Evolutionary conservation across 2,888 invertebrate species (phyloP), one percentile per base, ranked within the genome.

Genomic region (Platerodrilus igneus): DNA sequence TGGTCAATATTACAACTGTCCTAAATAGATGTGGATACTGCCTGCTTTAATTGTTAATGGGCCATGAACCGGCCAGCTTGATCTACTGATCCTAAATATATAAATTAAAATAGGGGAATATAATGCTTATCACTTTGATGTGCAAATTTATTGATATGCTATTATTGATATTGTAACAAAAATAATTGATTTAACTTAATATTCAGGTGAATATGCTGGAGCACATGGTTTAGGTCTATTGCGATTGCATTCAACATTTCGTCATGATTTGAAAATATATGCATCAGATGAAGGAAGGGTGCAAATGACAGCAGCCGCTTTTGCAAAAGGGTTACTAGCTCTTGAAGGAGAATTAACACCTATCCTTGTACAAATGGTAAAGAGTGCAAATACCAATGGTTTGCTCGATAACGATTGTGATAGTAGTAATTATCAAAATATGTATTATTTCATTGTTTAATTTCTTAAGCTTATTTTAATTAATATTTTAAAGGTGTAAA

Each of bases 221-320:
- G 92, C 94, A 2, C 95, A 95, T 70, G 99, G 99, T 0, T 74
- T 99, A 26, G 99, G 99, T 1, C 77, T 99, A 4, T 76, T 99
- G 14, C 76, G 93, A 48, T 75, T 99, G 1, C 99, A 99, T 70
- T 96, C 96, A 5, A 99, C 99, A 0, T 99, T 94, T 71, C 84
- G 99, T 0, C 97, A 99, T 68, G 99, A 99, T 68, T 75, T 99
- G 43, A 99, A 99, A 75, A 99, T 99, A 56, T 99, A 99, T 70
- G 97, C 99, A 1, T 96, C 96, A 1, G 99, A 99, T 67, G 99
- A 99, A 67, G 99, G 99, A 2, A 77, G 99, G 38, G 99, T 99
- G 2, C 99, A 99, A 71, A 99, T 99, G 96, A 99, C 99, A 0
- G 99, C 99, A 0, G 99, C 99, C 0, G 99, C 99, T 2, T 99